Conservation (phyloP, 2,113 vertebrate species). For the Chelonoidis abingdonii region DNA sequence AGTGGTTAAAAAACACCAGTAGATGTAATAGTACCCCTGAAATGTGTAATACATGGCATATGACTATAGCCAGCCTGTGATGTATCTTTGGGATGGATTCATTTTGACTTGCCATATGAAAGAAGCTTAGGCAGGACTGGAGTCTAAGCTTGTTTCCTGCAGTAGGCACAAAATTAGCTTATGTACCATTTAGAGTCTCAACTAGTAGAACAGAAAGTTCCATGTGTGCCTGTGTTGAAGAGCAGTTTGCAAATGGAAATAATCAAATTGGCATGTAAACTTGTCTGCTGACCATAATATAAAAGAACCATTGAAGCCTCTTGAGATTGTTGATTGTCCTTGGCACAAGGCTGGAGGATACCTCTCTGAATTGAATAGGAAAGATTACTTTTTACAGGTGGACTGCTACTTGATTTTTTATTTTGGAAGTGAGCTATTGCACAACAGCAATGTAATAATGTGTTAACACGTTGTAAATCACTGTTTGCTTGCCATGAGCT, state of each 20-base stretch:
- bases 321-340: not conserved
- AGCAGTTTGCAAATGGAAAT: not conserved
- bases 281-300: not conserved
- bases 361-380: not conserved
- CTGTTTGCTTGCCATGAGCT: accelerated
- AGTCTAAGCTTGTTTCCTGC: not conserved
- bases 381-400: not conserved
- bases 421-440: not conserved
- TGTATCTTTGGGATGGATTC: accelerated
- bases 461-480: accelerated
- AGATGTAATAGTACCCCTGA: not conserved
- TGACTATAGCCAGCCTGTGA: not conserved
- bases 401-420: not conserved
- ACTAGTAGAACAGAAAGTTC: not conserved
- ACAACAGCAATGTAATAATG: not conserved
- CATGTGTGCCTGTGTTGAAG: not conserved
- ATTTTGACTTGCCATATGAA: not conserved
- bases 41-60: accelerated
- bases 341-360: not conserved
- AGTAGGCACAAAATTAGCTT: not conserved
- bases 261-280: not conserved
- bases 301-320: not conserved
- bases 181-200: not conserved
- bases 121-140: not conserved
- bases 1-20: accelerated